Evolutionary conservation across 2,113 vertebrate species (phyloP), one percentile per base, ranked within the genome.

Genomic region (Clupea harengus): DNA sequence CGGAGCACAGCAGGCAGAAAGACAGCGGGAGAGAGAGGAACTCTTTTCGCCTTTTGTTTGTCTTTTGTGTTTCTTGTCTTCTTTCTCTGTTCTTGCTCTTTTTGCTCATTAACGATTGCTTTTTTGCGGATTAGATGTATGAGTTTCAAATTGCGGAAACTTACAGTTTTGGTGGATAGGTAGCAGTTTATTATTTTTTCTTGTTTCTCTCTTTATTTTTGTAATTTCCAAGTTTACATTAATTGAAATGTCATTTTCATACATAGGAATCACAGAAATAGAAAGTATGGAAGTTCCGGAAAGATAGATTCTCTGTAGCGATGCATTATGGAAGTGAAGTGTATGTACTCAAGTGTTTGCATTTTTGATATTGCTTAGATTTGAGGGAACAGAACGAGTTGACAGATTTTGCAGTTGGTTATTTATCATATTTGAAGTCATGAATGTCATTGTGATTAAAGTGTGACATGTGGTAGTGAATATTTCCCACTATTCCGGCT

Each of bases 191-290:
- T 57, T 45, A 49, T 83, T 25, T 9, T 39, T 45, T 32, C 86
- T 92, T 93, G 94, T 94, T 95, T 93, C 93, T 92, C 94, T 94
- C 93, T 92, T 95, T 91, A 95, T 88, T 86, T 87, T 82, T 85
- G 25, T 81, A 7, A 28, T 50, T 49, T 83, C 28, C 3, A 39
- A 17, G 13, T 39, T 78, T 64, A n/a, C 28, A 15, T 78, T 67
- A 18, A 78, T 75, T 28, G 11, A 4, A 75, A 13, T 75, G 20
- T 64, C 60, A 9, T 25, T 32, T 78, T 39, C 10, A 32, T 44
- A 44, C 28, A 32, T 32, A 75, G 2, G 28, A 75, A 75, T 75
- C 25, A 13, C 28, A 75, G 32, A 64, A 64, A 13, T 10, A 75
- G 32, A 64, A 64, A 25, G 60, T 25, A 64, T 64, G n/a, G 60